phyloP scores from a whole-genome alignment of 2,888 invertebrate species.

The Alentia gelatinosa region DNA sequence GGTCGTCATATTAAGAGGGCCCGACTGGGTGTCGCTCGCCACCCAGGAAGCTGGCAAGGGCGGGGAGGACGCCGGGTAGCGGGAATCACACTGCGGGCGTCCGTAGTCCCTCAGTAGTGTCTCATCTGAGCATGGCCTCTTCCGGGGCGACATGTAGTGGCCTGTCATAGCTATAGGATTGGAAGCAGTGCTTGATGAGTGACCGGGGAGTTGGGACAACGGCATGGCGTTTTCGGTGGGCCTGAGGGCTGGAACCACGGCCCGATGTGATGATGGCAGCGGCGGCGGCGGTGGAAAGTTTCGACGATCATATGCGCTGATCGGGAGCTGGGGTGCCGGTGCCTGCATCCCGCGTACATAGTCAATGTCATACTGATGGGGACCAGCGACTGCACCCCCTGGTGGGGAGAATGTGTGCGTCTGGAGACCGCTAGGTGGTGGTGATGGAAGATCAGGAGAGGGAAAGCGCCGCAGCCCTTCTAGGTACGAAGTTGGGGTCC shows the following conservation, averaged over 20 bases:
- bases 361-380: not conserved
- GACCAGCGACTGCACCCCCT: too few species aligned
- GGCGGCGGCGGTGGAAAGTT: not conserved
- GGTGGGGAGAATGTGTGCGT: not conserved
- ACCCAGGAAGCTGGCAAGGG: not conserved
- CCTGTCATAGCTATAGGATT: not conserved
- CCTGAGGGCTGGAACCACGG: not conserved
- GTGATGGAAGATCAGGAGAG: not conserved
- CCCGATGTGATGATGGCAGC: not conserved
- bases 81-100: not conserved
- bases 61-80: not conserved
- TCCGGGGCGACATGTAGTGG: not conserved
- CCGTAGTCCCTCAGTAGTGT: not conserved
- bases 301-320: not conserved
- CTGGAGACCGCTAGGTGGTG: not conserved
- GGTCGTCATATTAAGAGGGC: not conserved
- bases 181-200: not conserved
- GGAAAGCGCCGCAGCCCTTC: not conserved
- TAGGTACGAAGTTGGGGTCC: not conserved
- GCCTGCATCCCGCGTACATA: not conserved
- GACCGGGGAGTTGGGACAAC: not conserved
- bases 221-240: not conserved
- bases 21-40: not conserved
- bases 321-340: not conserved
- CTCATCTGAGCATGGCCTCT: not conserved